Conservation (phyloP, 2,113 vertebrate genomes). For the Corynorhinus townsendii region DNA sequence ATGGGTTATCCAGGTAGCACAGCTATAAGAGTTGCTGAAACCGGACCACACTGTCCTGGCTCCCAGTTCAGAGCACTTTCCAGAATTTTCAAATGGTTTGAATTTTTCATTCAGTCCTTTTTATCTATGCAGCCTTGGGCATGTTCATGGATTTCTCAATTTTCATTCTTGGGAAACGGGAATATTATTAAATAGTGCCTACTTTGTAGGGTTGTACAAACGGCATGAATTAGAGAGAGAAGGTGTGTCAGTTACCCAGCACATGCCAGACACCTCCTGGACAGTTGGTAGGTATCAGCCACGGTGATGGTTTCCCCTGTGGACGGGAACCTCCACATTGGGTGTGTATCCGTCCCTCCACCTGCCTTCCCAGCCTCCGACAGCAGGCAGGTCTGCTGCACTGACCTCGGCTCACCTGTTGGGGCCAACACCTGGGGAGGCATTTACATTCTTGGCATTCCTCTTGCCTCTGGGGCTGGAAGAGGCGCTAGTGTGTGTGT, state of each 20-base stretch:
- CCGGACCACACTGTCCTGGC: background rate
- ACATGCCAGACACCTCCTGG: background rate
- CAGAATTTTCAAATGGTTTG: background rate
- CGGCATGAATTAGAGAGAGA: background rate
- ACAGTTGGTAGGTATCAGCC: background rate
- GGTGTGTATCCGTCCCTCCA: background rate
- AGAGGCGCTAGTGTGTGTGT: background rate
- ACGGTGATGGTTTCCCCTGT: background rate
- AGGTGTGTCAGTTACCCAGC: background rate
- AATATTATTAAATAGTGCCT: background rate
- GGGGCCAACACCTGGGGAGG: conserved; percentile 61
- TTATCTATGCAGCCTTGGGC: background rate
- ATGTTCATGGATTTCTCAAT: background rate
- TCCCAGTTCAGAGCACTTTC: background rate
- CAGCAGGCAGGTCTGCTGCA: background rate
- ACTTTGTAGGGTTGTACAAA: background rate
- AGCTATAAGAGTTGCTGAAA: background rate
- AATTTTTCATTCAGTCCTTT: background rate
- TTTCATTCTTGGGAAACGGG: background rate
- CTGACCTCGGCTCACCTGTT: conserved; percentile 55
- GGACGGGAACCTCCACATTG: background rate
- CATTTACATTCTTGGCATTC: conserved; percentile 61
- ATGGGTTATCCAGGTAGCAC: background rate
- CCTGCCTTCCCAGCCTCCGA: background rate
- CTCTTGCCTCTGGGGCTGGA: background rate